Evolutionary conservation across 1,140 invertebrate species (phyloP).

Genomic region (Neuroterus valhalla): DNA sequence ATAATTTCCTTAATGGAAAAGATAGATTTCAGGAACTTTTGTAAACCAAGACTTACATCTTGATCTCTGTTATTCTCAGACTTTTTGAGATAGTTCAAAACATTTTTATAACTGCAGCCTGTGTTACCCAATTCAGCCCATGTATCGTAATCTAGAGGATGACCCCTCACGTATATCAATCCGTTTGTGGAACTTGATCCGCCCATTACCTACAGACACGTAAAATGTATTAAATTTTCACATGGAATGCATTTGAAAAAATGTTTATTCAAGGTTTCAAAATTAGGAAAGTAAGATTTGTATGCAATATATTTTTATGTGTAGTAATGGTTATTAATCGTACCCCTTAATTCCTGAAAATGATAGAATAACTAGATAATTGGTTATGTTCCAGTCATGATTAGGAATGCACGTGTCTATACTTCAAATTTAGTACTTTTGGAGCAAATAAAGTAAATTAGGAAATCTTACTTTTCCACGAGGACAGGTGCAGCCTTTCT

Average conservation of each 20-base stretch:
- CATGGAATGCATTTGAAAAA: neutral
- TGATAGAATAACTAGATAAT: too few relatives aligned
- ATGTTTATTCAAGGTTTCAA: neutral
- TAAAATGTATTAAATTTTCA: neutral
- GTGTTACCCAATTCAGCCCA: slow-evolving; percentile 79
- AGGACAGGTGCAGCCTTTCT: neutral
- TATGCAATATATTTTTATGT: neutral
- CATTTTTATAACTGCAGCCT: slow-evolving; percentile 78
- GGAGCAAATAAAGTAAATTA: too few relatives aligned
- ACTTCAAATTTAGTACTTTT: too few relatives aligned
- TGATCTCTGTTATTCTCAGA: slow-evolving; percentile 14
- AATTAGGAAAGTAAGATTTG: neutral
- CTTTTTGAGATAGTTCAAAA: slow-evolving; percentile 49
- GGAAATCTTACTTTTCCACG: slow-evolving; percentile 27
- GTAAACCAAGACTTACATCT: neutral
- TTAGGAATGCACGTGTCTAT: too few relatives aligned
- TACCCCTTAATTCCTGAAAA: too few relatives aligned
- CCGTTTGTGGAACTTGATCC: slow-evolving; percentile 80
- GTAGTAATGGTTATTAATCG: too few relatives aligned
- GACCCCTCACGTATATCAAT: slow-evolving; percentile 81
- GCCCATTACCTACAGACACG: slow-evolving; percentile 66
- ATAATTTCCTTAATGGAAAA: neutral
- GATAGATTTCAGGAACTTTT: neutral
- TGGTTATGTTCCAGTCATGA: too few relatives aligned
- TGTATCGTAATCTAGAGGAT: slow-evolving; percentile 79